Evolutionary conservation across 2,797 vertebrate genomes (phyloP), one percentile per base, ranked within the genome.

Genomic region (Eospalax fontanierii): DNA sequence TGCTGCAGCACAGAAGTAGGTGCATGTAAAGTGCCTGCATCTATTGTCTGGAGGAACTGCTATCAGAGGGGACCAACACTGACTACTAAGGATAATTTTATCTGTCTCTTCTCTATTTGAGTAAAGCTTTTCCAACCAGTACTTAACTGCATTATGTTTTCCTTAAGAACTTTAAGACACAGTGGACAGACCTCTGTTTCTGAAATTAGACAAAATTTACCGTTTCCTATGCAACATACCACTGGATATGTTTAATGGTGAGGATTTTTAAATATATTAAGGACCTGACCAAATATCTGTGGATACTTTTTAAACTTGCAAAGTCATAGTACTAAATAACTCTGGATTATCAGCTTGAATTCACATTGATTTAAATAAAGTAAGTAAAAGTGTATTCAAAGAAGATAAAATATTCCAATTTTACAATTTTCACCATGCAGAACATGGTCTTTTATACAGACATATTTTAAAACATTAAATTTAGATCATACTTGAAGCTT

Each of bases 31-130:
- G 26, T 26, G 4, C 8, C 4, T 71, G 22, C 46, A 24, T 59
- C 9, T 19, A 10, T 14, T 57, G 4, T 33, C 2, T 19, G n/a
- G 24, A 57, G 7, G 66, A 54, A 38, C 33, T 28, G 22, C 43
- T 16, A 1, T 24, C 7, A 35, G 28, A 9, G 3, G 6, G 3
- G 21, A 15, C 10, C 7, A 33, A n/a, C 7, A 65, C 21, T 1
- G 30, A 68, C 14, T 68, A 4, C 21, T n/a, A 21, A 24, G 24
- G 43, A 2, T 68, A 7, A n/a, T n/a, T 19, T 66, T 82, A 46
- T 46, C 46, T 46, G 46, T 24, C 33, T 54, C 21, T 26, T 35
- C 40, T 68, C 43, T 22, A n/a, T 33, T 14, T 54, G 6, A 35
- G 14, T 33, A 18, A 50, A 54, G 6, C 26, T 22, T 50, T 68